These are phyloP conservation scores for Nothura maculosa DNA, from an alignment of 2,797 vertebrate genomes.

Conservation along the genomic window DNA sequence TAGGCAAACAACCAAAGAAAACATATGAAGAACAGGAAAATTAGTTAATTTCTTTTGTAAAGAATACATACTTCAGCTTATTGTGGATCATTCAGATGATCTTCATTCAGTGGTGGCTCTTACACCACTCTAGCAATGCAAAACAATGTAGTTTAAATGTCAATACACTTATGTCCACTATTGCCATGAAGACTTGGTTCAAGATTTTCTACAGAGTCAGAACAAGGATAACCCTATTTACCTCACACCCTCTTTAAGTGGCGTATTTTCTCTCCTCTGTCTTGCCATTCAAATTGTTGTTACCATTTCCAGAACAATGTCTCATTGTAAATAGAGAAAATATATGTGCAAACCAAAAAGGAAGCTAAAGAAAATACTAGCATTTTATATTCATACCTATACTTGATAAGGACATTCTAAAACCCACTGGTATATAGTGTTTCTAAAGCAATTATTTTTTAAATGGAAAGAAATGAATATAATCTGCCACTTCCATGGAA, in stretches of 20 bases:
- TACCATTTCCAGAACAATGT: neutral
- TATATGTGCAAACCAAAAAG: neutral
- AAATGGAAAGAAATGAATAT: neutral
- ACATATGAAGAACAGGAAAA: neutral
- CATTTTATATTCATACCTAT: neutral
- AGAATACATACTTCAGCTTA: neutral
- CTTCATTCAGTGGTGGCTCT: neutral
- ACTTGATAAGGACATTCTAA: neutral
- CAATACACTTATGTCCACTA: neutral
- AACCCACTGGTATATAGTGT: neutral
- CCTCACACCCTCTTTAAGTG: neutral
- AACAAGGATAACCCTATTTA: neutral
- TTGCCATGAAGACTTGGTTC: neutral
- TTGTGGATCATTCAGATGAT: neutral
- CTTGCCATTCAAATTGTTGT: neutral
- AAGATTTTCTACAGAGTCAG: neutral
- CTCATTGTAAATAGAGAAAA: neutral
- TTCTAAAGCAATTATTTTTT: slow-evolving; percentile 15
- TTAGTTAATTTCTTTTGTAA: neutral
- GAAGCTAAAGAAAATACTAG: neutral
- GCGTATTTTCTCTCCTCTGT: rapidly evolving
- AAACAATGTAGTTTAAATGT: neutral
- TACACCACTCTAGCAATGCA: neutral
- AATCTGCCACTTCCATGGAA: neutral
- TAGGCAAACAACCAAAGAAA: neutral